Evolutionary conservation across 2,113 vertebrate species (phyloP), one percentile per base, ranked within the genome.

Genomic region (Mirza zaza): DNA sequence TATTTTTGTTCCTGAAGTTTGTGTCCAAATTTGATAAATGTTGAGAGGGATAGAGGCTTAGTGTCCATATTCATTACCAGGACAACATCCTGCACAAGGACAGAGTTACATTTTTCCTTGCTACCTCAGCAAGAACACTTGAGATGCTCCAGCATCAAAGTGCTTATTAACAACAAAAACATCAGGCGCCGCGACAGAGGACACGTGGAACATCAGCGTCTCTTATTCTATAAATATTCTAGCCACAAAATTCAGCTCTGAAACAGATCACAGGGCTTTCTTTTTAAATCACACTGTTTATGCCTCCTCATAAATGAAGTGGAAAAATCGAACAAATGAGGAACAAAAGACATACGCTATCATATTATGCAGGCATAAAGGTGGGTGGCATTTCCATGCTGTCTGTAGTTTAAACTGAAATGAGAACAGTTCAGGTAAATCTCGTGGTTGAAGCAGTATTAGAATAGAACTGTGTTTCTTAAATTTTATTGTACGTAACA

Each of bases 51-150:
- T 0, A 3, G 75, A 84, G 68, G 18, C 21, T 91, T 48, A 67
- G 50, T 42, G 57, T 87, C 63, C 63, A 2, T 5, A 9, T 29
- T 91, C 79, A 85, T 80, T 90, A 89, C 86, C n/a, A 77, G 65
- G 90, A 91, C 15, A 50, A 39, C 39, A 81, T 36, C 23, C 8
- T 29, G 42, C 52, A 85, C 8, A 39, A 73, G 32, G 79, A 50
- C n/a, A 79, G 36, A 42, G 94, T 52, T 90, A 29, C 59, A 96
- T 96, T 97, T 91, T 91, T 94, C 90, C 94, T 52, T 90, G 89
- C 80, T 96, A 68, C 92, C 57, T 97, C 90, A 97, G 97, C 84
- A 94, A 96, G 82, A 98, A 68, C 18, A 42, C 70, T 23, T 85
- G 50, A 96, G 70, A 97, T 88, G 32, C 17, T 92, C 65, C 75